phyloP scores from a whole-genome alignment of 2,888 invertebrate genomes.

The Aspidiotus destructor region DNA sequence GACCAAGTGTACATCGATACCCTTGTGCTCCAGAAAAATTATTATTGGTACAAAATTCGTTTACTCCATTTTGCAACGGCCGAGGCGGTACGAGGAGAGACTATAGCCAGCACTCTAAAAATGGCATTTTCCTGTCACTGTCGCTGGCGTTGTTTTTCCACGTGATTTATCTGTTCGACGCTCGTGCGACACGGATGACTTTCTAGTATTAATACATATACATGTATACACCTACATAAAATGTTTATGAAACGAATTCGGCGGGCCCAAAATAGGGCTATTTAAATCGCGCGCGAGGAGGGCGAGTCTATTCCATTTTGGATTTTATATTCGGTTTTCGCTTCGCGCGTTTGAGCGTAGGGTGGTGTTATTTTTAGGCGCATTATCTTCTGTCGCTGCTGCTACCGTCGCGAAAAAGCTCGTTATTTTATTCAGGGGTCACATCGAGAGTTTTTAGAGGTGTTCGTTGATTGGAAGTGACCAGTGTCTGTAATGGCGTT shows the following conservation, averaged over 20 bases:
- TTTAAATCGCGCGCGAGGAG: slow-evolving; percentile 19
- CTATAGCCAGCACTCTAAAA: slow-evolving; percentile 12
- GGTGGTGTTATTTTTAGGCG: slow-evolving; percentile 9
- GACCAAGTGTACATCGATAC: too few species aligned
- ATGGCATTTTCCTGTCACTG: slow-evolving; percentile 28
- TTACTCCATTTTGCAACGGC: too few species aligned
- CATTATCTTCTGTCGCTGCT: slow-evolving; percentile 6
- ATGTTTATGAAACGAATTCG: slow-evolving; percentile 29
- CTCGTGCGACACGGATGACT: slow-evolving; percentile 12
- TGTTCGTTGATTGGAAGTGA: slow-evolving; percentile 32
- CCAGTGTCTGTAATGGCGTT: slow-evolving; percentile 31
- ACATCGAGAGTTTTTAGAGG: slow-evolving; percentile 22
- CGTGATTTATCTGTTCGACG: slow-evolving; percentile 23
- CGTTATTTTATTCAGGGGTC: slow-evolving; percentile 31
- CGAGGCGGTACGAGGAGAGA: too few species aligned
- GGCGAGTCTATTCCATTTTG: slow-evolving; percentile 26
- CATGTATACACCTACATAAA: background rate
- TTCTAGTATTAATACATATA: background rate
- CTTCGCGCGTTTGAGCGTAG: background rate
- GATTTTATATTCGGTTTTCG: slow-evolving; percentile 26
- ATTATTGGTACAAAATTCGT: too few species aligned
- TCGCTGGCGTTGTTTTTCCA: slow-evolving; percentile 14
- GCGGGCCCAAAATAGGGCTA: slow-evolving; percentile 21
- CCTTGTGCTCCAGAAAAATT: too few species aligned
- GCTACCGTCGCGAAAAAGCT: slow-evolving; percentile 10